These are phyloP conservation scores for Scaptomyza cyrtandrae DNA, from an alignment of 2,888 invertebrate genomes.

Conservation along the genomic window DNA sequence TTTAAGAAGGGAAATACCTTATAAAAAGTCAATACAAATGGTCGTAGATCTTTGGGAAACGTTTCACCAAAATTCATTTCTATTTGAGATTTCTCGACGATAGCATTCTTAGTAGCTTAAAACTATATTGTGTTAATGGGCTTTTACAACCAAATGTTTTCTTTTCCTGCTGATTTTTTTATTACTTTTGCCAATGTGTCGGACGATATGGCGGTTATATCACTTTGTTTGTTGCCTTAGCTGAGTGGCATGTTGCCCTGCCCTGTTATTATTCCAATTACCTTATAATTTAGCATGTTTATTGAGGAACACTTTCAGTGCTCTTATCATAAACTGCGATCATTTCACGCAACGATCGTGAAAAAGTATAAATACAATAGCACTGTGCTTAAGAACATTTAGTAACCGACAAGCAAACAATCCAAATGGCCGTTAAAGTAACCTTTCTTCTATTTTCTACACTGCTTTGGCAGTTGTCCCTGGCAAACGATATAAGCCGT, in stretches of 20 bases:
- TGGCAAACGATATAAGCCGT: conserved; percentile 2
- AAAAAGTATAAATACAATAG: conserved; percentile 14
- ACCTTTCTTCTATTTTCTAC: conserved; percentile 11
- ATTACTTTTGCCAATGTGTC: no score
- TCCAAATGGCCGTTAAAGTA: conserved; percentile 21
- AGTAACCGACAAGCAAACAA: neutral
- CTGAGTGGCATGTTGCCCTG: no score
- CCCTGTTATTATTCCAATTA: neutral
- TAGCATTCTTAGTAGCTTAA: no score
- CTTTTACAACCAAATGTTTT: no score
- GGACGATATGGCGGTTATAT: no score
- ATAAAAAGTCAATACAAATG: neutral
- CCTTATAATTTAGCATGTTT: neutral
- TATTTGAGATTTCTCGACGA: no score
- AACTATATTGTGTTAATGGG: no score
- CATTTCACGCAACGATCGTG: neutral
- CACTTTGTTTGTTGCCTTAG: no score
- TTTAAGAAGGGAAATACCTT: neutral
- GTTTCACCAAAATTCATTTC: no score
- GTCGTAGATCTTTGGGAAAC: no score
- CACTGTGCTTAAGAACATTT: neutral
- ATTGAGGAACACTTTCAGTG: neutral
- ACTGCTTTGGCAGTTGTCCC: conserved; percentile 12
- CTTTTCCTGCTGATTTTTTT: no score
- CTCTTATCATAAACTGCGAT: neutral